Evolutionary conservation across 2,797 vertebrate genomes (phyloP), one percentile per base, ranked within the genome.

Genomic region (Paramormyrops hopkinsi): DNA sequence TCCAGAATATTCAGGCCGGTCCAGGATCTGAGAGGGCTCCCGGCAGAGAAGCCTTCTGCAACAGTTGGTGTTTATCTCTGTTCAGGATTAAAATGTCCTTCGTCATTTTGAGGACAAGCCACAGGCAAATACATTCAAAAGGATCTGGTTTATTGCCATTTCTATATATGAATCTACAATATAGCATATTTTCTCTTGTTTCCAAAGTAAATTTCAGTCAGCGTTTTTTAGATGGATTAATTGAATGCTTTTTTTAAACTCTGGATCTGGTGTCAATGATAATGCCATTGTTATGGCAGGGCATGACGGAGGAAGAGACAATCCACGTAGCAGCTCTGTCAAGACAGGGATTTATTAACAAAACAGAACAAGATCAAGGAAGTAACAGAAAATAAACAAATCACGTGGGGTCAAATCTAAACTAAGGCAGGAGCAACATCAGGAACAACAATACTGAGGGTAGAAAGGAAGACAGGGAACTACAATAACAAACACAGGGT

Each of bases 1-100:
- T 95, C 94, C 93, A 94, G 95, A 69, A 69, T 69, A 69, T 96
- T 95, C 94, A 91, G 69, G 92, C 90, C 91, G 90, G 91, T 93
- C 54, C 90, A 87, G 84, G 89, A 88, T 90, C 91, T 88, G 50
- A 41, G 19, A 9, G 37, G 50, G 37, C 33, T 90, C 37, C 19
- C 50, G 14, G 56, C n/a, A 3, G 51, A 12, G 7, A 37, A 54
- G 14, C 19, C 54, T 44, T 29, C 79, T n/a, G 33, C 53, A n/a
- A 69, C 53, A 19, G 76, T 59, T 48, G 54, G 22, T 85, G 25
- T 89, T 84, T 29, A 69, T 65, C 87, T 88, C 86, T 90, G 89
- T 90, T 90, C 65, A 90, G 90, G 91, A 88, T 88, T 56, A 88
- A 88, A 56, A 44, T 17, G 51, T 56, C 19, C 59, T 53, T 76